Evolutionary conservation across 2,113 vertebrate genomes (phyloP), one percentile per base, ranked within the genome.

Genomic region (Notarius quadriscutis): DNA sequence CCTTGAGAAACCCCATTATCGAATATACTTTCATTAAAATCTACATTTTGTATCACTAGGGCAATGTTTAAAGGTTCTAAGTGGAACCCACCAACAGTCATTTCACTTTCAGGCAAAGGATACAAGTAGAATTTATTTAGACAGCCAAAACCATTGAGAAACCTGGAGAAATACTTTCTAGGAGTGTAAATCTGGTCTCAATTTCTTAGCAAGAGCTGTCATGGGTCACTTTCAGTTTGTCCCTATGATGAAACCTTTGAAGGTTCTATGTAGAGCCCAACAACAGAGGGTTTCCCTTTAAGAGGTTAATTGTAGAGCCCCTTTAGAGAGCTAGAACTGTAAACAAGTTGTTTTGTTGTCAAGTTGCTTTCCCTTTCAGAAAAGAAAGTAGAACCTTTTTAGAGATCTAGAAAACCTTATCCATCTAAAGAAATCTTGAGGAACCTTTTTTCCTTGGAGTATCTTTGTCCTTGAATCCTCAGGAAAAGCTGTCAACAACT

Each of bases 401-500:
- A 50, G 10, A 9, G 5, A 55, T 55, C 25, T 17, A 78, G 25
- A 27, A 55, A 78, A 77, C 34, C 50, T 55, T 78, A 27, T 15
- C 25, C n/a, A 10, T 34, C 17, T 34, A 22, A 20, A 48, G 30
- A 81, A 25, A 41, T 14, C 30, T 48, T 25, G 7, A 18, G 53
- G 78, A 81, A 62, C 9, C 57, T 10, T 81, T 80, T 81, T 62
- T 62, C 30, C 30, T 22, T 62, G 14, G 57, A 48, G 57, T 30
- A 48, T 60, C 20, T 85, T 77, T 87, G 14, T 30, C 57, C 7
- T 50, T 81, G 17, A 72, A 83, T 83, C 7, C 20, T 78, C 9
- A 57, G 51, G 22, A 51, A 63, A 78, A 79, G 5, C 1, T 77
- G 30, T 71, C 79, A 48, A 69, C 50, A 22, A n/a, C n/a, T 27